Conservation (phyloP, 2,113 vertebrate genomes). For the Equus przewalskii region DNA sequence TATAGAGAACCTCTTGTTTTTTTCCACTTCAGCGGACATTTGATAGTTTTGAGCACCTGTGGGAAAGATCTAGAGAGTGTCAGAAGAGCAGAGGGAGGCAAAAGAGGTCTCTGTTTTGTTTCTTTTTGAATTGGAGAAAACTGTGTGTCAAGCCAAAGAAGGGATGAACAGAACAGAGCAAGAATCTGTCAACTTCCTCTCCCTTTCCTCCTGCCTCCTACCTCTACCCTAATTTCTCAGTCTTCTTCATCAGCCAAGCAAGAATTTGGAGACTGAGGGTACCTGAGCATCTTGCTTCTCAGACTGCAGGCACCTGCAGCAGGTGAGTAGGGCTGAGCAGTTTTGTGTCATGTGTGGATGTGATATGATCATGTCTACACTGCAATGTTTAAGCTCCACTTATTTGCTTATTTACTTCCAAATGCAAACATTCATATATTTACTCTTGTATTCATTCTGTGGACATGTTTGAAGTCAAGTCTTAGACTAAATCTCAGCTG, state of each 20-base stretch:
- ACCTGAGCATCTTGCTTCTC: neutral
- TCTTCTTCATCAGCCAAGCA: neutral
- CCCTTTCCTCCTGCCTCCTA: fast-evolving
- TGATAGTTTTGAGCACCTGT: constrained; percentile 18
- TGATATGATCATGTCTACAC: neutral
- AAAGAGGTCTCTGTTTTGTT: neutral
- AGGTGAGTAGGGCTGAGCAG: neutral
- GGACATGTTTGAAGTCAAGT: neutral
- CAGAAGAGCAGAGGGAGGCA: neutral
- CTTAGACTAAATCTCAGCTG: neutral
- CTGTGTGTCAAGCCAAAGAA: neutral
- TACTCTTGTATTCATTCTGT: neutral
- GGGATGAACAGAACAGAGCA: neutral
- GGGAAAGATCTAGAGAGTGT: constrained; percentile 29
- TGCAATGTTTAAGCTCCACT: neutral
- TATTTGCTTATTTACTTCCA: neutral
- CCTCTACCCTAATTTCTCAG: neutral
- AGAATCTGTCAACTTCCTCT: neutral
- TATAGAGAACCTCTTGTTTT: constrained; percentile 34
- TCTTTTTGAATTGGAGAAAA: constrained; percentile 59
- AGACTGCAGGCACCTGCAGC: neutral
- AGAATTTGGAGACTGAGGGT: neutral
- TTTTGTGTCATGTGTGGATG: fast-evolving
- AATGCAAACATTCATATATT: neutral
- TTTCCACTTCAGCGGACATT: constrained; percentile 58